Percentiles rank a stretch among this genome's conserved stretches.
Conservation (phyloP, 2,888 invertebrate genomes). For the Leptopilina syphax region DNA sequence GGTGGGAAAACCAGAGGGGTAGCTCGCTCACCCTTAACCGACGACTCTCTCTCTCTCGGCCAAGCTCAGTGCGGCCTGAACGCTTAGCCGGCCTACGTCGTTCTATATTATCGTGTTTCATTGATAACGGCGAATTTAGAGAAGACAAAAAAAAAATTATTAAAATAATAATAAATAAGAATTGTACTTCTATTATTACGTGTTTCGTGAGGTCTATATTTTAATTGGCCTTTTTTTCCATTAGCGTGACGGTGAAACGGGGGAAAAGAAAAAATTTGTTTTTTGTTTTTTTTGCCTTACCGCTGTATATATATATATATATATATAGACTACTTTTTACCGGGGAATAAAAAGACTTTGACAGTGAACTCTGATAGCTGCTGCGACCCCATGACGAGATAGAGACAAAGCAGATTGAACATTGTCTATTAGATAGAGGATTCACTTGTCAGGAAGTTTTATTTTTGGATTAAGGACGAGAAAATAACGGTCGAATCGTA, state of each 20-base stretch:
- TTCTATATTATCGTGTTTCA: conserved; percentile 55
- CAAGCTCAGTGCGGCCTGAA: conserved; percentile 75
- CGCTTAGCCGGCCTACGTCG: conserved; percentile 75
- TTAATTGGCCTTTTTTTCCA: neutral
- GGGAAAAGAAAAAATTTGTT: no score
- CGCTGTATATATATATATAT: neutral
- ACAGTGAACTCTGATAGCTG: conserved; percentile 19
- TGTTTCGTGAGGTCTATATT: conserved; percentile 18
- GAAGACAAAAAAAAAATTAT: no score
- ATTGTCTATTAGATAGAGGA: conserved; percentile 14
- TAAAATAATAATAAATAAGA: neutral
- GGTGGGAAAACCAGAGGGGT: conserved; percentile 55
- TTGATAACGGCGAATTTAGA: no score
- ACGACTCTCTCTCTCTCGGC: conserved; percentile 56
- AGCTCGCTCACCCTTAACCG: conserved; percentile 61
- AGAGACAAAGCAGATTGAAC: conserved; percentile 32
- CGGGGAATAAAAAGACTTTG: neutral
- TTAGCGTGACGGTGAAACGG: neutral
- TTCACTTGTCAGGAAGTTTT: conserved; percentile 16
- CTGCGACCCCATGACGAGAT: conserved; percentile 28
- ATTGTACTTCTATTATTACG: neutral
- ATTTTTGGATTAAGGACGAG: conserved; percentile 20
- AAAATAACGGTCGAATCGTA: conserved; percentile 6
- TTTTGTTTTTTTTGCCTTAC: neutral
- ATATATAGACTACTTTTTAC: neutral